Conservation (phyloP, 2,888 invertebrate genomes). For the Alcis repandata region DNA sequence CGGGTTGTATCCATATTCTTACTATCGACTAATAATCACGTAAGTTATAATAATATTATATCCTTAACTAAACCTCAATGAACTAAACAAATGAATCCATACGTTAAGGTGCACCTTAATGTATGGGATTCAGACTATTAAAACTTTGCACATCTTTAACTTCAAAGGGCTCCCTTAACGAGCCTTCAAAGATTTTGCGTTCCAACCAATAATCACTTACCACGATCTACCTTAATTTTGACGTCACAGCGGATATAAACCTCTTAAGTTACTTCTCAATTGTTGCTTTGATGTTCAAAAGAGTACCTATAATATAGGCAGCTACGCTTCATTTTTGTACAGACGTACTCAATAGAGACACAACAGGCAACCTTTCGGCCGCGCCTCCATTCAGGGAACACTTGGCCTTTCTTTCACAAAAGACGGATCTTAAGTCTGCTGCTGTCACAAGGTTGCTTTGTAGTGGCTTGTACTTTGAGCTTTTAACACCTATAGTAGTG, state of each 20-base stretch:
- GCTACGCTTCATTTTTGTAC: slow-evolving; percentile 58
- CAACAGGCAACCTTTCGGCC: slow-evolving; percentile 72
- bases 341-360: slow-evolving; percentile 70
- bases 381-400: slow-evolving; percentile 69
- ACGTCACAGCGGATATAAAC: slow-evolving; percentile 28
- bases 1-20: too few species aligned
- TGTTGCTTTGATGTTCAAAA: slow-evolving; percentile 47
- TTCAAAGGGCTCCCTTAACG: slow-evolving; percentile 6
- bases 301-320: slow-evolving; percentile 36
- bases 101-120: too few species aligned
- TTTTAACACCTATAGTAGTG: slow-evolving; percentile 8
- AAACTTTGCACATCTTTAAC: slow-evolving; percentile 3
- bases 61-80: too few species aligned
- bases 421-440: slow-evolving; percentile 59
- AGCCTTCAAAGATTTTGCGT: slow-evolving; percentile 14
- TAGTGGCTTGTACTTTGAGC: slow-evolving; percentile 43
- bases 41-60: too few species aligned
- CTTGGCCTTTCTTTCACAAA: slow-evolving; percentile 76
- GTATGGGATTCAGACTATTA: not conserved
- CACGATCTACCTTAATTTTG: slow-evolving; percentile 30
- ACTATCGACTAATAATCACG: too few species aligned
- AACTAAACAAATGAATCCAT: too few species aligned
- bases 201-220: slow-evolving; percentile 23
- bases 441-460: slow-evolving; percentile 60
- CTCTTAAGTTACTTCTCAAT: slow-evolving; percentile 22